Base-by-base conservation (phyloP, 2,888 invertebrate species). In the Tipula vernalis region DNA sequence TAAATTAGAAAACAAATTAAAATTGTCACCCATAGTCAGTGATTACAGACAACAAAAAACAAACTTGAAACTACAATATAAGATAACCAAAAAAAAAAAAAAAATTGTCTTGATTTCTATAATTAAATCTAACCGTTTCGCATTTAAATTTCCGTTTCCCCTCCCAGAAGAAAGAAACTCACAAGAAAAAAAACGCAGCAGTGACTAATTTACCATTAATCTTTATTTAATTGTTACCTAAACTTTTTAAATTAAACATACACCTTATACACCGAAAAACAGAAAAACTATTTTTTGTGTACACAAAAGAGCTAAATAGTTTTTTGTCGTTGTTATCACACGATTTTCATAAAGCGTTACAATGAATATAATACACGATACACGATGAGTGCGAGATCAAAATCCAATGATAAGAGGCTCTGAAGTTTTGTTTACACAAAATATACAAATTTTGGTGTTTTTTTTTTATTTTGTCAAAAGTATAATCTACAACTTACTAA, bases 311-410 rank as follows among this genome's bases (percentile, higher is more conserved):
- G 71, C 28, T 71, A 71, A 28, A 71, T 71, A 71, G 71, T 28
- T 71, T 5, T 28, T 71, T 71, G 71, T 71, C 28, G 71, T 28
- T 71, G 71, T 71, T 71, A 71, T 71, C 71, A 71, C 71, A 71
- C 71, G 71, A 71, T 71, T 71, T 71, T 71, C 71, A 71, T 71
- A 71, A 71, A 71, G 71, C 71, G 71, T 71, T 71, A 71, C 71
- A 71, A 71, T 71, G 71, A 71, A 71, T 28, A 71, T 71, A 10
- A 28, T 71, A 57, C 57, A 51, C 71, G 28, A 71, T n/a, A 47
- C 47, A 51, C 71, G 28, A 28, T 3, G 51, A 28, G 15, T 6
- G 51, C 15, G 13, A 71, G 71, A 71, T 71, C 71, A 71, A 71
- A 71, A 71, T 28, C 10, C 2, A 28, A 28, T 71, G 71, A 71